Percentiles rank a stretch among this genome's conserved stretches.
These are phyloP conservation scores for Phenganax marumi DNA, from an alignment of 92 coral and sea anemone species.

Conservation along the genomic window DNA sequence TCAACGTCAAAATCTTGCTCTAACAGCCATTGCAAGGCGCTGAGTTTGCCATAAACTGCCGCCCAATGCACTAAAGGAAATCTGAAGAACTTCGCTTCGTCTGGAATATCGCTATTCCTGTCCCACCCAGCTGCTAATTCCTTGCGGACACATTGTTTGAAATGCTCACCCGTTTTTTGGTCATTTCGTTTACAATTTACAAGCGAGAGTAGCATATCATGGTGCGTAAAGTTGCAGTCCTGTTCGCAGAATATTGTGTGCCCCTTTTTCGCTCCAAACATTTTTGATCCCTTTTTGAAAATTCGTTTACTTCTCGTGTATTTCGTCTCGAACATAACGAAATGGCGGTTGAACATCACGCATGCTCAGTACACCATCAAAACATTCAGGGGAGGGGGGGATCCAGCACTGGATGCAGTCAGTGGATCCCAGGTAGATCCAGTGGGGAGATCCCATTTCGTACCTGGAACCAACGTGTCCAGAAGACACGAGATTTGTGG, in stretches of 20 bases:
- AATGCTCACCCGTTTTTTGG: neutral
- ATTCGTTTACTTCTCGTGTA: neutral
- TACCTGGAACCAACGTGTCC: too few species aligned
- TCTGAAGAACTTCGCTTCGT: slow-evolving; percentile 17
- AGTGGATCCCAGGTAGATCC: too few species aligned
- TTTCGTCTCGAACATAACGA: slow-evolving; percentile 1
- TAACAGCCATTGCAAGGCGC: slow-evolving; percentile 28
- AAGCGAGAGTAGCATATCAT: slow-evolving; percentile 15
- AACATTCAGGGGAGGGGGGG: neutral
- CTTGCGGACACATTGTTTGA: slow-evolving; percentile 17
- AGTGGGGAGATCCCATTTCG: too few species aligned
- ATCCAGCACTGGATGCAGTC: too few species aligned
- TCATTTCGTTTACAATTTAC: slow-evolving; percentile 33
- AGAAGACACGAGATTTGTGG: too few species aligned
- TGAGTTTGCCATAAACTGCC: slow-evolving; percentile 34
- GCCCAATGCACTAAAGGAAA: slow-evolving; percentile 43
- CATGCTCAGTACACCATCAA: neutral
- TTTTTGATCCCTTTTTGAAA: slow-evolving; percentile 8
- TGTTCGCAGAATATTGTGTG: slow-evolving; percentile 42
- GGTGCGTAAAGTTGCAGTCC: slow-evolving; percentile 24
- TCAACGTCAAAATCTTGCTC: slow-evolving; percentile 28
- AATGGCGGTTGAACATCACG: neutral
- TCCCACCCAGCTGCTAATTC: slow-evolving; percentile 31
- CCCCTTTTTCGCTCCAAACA: slow-evolving; percentile 40
- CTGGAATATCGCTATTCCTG: slow-evolving; percentile 29